Base-by-base conservation (phyloP, 2,888 invertebrate genomes). In the Serripes groenlandicus region DNA sequence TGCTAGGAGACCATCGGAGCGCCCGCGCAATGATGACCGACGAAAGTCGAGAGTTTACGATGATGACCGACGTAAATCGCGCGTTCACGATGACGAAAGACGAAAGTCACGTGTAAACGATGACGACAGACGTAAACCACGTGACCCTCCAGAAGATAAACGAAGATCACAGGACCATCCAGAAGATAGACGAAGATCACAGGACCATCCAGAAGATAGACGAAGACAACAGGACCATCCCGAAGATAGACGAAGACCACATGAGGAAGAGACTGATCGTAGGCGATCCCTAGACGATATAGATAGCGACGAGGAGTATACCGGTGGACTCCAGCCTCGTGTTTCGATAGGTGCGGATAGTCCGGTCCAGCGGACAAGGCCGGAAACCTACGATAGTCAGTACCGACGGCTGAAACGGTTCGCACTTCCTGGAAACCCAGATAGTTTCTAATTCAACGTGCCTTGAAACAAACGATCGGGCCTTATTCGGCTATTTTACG, bases 401-500 rank as follows among this genome's bases (percentile, higher is more conserved):
- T 86, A 86, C 78, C 58, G 70, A 18, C 73, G 78, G 30, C 60
- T 86, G 37, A 80, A 80, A 60, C 71, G 75, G 49, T 73, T 86
- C 11, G 74, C 74, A 15, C 56, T 83, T 11, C 85, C 85, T 7
- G 82, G 82, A 9, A 71, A 71, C 26, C 56, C 71, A 23, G 71
- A 71, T 26, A 37, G 42, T 37, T 66, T 7, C 28, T 66, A 66
- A 37, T 21, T 2, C 3, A 56, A 56, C 56, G 56, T n/a, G n/a
- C n/a, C n/a, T n/a, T n/a, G n/a, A n/a, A n/a, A n/a, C n/a, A n/a
- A n/a, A n/a, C n/a, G n/a, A n/a, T n/a, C n/a, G n/a, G n/a, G n/a
- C n/a, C n/a, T n/a, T n/a, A n/a, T n/a, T n/a, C n/a, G n/a, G n/a
- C n/a, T n/a, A n/a, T n/a, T n/a, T n/a, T n/a, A n/a, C n/a, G n/a